Evolutionary conservation across 2,797 vertebrate genomes (phyloP).

Genomic region (Brachyrhaphis roseni): DNA sequence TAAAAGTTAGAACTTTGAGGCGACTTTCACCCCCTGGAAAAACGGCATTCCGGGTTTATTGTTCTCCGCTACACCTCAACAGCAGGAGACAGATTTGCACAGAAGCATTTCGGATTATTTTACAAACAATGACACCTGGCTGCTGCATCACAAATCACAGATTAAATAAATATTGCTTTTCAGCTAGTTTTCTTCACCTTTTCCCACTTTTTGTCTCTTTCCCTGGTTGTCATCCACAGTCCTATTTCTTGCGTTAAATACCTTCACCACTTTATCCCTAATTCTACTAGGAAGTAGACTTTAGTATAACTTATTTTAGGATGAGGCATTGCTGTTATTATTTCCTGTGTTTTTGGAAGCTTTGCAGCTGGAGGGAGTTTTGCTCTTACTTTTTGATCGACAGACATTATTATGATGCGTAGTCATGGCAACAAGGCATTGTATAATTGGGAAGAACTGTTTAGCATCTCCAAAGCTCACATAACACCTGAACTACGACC

Average conservation of each 20-base stretch:
- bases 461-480: background rate
- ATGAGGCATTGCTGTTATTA: too few species aligned
- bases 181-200: slow-evolving; percentile 1
- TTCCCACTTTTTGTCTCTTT: background rate
- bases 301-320: background rate
- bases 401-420: background rate
- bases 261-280: background rate
- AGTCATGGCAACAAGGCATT: background rate
- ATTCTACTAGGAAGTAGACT: background rate
- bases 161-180: background rate
- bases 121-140: slow-evolving; percentile 3
- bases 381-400: background rate
- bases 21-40: background rate
- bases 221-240: background rate
- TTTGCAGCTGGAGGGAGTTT: background rate
- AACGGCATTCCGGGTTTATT: background rate
- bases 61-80: background rate
- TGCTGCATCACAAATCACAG: slow-evolving; percentile 11
- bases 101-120: background rate
- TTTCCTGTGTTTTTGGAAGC: too few species aligned
- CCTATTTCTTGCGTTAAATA: background rate
- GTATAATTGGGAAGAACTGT: background rate
- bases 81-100: background rate
- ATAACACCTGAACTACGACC: background rate
- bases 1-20: background rate